Evolutionary conservation across 2,797 vertebrate genomes (phyloP).

Genomic region (Catamblyrhynchus diadema): DNA sequence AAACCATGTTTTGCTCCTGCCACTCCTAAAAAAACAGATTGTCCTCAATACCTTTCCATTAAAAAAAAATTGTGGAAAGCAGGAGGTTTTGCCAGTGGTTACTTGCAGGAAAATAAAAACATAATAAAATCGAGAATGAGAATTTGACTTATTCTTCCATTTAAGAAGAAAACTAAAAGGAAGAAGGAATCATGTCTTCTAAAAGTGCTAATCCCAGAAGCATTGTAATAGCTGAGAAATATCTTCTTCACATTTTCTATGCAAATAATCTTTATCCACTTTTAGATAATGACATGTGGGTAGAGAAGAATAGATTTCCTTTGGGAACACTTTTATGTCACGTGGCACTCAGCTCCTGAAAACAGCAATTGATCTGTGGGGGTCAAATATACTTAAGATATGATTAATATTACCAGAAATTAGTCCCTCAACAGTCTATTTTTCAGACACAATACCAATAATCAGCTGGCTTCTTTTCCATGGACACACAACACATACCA

Average conservation of each 20-base stretch:
- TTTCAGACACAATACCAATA: constrained; percentile 23
- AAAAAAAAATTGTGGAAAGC: not conserved
- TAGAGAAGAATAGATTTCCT: constrained; percentile 50
- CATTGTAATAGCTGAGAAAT: constrained; percentile 42
- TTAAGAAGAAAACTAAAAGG: constrained; percentile 16
- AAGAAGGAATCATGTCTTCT: not conserved
- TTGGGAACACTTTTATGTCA: constrained; percentile 29
- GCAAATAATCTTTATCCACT: constrained; percentile 57
- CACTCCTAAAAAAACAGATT: not conserved
- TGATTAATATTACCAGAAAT: constrained; percentile 54
- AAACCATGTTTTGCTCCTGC: not conserved
- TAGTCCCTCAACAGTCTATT: not conserved
- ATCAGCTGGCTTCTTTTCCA: not conserved
- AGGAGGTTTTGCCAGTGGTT: not conserved
- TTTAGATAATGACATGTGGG: constrained; percentile 51
- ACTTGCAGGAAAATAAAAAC: not conserved
- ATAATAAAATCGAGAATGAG: not conserved
- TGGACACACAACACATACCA: not conserved
- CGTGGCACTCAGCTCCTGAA: constrained; percentile 41
- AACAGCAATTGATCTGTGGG: constrained; percentile 23
- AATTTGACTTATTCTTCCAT: not conserved
- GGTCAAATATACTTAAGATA: constrained; percentile 40
- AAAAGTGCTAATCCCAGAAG: constrained; percentile 30
- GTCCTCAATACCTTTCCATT: not conserved
- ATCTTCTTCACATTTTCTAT: constrained; percentile 35